Conservation (phyloP, 2,797 vertebrate genomes). For the Muscicapa striata region DNA sequence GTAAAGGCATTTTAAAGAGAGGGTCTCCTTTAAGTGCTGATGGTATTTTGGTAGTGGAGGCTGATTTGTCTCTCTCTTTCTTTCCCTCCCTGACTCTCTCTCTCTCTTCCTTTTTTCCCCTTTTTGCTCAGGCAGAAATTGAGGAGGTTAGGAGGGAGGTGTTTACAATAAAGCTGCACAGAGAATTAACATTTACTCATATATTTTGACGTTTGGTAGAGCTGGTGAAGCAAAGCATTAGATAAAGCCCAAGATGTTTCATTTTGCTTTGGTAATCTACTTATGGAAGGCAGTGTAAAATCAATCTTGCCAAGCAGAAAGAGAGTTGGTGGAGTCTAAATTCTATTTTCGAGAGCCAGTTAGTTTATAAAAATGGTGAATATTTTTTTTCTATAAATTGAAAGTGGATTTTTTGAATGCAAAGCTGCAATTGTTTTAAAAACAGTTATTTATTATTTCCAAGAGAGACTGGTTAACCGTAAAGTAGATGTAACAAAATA, state of each 20-base stretch:
- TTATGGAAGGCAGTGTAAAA: constrained; percentile 82
- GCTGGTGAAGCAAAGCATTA: constrained; percentile 77
- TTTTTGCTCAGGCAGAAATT: constrained; percentile 41
- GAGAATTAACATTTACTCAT: constrained; percentile 75
- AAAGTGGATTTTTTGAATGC: constrained; percentile 76
- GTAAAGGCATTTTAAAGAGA: constrained; percentile 56
- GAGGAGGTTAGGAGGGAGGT: constrained; percentile 49
- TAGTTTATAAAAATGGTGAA: constrained; percentile 78
- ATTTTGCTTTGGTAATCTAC: constrained; percentile 84
- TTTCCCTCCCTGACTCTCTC: background rate
- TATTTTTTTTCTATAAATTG: constrained; percentile 68
- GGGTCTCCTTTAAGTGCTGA: constrained; percentile 55
- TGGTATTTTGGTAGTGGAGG: constrained; percentile 14
- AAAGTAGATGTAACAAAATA: constrained; percentile 90
- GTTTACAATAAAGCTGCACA: constrained; percentile 68
- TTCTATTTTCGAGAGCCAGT: constrained; percentile 79
- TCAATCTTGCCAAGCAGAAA: constrained; percentile 83
- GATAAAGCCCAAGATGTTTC: constrained; percentile 80
- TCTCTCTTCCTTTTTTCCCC: rapidly evolving
- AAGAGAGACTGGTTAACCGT: constrained; percentile 86
- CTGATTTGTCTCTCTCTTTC: constrained; percentile 15
- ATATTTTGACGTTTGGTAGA: constrained; percentile 74
- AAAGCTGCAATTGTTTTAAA: constrained; percentile 78
- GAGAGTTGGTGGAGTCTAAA: constrained; percentile 79
- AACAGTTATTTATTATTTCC: constrained; percentile 87